Base-by-base conservation (phyloP, 2,888 invertebrate species). In the Deilephila elpenor region DNA sequence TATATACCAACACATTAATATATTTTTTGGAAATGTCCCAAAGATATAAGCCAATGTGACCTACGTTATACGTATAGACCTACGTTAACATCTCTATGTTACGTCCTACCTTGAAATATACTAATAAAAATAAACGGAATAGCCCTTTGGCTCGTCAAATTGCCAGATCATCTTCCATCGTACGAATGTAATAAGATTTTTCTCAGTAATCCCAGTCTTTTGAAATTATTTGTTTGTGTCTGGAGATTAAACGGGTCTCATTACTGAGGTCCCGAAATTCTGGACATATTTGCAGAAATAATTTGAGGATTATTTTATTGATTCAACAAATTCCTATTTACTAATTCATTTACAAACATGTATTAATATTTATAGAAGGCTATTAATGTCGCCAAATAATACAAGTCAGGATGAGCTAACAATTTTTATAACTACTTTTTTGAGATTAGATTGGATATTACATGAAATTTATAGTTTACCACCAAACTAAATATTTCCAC, bases 131-230 rank as follows among this genome's bases (percentile, higher is more conserved):
- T 51, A 67, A 51, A 67, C 44, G 25, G 44, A 25, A 14, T 51
- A 25, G 25, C 44, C 67, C 17, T 51, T 67, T 25, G 20, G 17
- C 25, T 51, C 44, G 20, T 25, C 17, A 51, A 51, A 67, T 67
- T 67, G 25, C 51, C 44, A 25, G 25, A 67, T 67, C 7, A 67
- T 51, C 6, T 64, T 14, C 44, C 44, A 20, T 44, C 19, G 67
- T 25, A 67, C 3, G 56, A n/a, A 56, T n/a, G 20, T 67, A 67
- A 67, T 51, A 25, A 51, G 25, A 25, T 25, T 67, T 51, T 67
- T 67, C 67, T 17, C 20, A 67, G 67, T 67, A 67, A 51, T 67
- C 25, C 51, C n/a, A 6, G n/a, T 67, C 51, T 25, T 14, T 25
- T 17, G 44, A 67, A 51, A 51, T 51, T 51, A 44, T 67, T 64